phyloP scores from a whole-genome alignment of 2,113 vertebrate genomes.

The Triplophysa tibetana region DNA sequence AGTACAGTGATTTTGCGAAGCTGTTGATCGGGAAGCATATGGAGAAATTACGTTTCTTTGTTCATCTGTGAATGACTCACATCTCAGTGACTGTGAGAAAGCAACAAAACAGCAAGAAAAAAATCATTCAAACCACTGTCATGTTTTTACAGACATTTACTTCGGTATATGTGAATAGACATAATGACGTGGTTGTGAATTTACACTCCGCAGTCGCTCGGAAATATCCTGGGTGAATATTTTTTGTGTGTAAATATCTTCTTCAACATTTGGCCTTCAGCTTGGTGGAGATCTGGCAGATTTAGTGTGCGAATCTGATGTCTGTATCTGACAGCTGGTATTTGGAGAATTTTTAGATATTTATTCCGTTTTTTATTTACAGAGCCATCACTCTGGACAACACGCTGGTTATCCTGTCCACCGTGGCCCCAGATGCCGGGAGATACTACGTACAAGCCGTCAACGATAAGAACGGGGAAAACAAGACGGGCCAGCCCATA shows the following conservation, averaged over 20 bases:
- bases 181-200: neutral
- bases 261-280: conserved; percentile 15
- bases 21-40: neutral
- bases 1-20: neutral
- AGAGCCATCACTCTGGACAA: conserved; percentile 97
- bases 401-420: conserved; percentile 94
- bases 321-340: neutral
- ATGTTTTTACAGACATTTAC: conserved; percentile 12
- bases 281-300: neutral
- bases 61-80: neutral
- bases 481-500: conserved; percentile 97
- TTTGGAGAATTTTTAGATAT: neutral
- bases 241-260: conserved; percentile 5
- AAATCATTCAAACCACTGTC: neutral
- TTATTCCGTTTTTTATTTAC: neutral
- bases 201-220: neutral
- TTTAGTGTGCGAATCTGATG: conserved; percentile 5
- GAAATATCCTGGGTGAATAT: neutral
- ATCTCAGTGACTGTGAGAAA: neutral
- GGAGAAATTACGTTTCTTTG: conserved; percentile 4
- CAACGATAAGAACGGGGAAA: conserved; percentile 97
- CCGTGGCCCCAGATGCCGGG: conserved; percentile 90
- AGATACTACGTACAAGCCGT: conserved; percentile 96
- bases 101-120: neutral
- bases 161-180: conserved; percentile 7